Base-by-base conservation (phyloP, 2,888 invertebrate genomes). In the Drosophila paucipuncta region DNA sequence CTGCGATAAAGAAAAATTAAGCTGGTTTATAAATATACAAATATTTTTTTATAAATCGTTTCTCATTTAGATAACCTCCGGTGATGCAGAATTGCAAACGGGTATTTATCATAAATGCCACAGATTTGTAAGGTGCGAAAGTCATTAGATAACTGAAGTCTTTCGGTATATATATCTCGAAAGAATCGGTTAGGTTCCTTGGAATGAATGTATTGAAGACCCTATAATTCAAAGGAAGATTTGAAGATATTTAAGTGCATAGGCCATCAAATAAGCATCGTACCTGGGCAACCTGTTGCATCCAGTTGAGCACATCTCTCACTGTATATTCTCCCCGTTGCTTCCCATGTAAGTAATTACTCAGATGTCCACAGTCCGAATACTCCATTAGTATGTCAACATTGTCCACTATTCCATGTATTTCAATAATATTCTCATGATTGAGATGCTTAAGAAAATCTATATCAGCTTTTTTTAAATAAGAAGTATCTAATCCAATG, bases 21-120 rank as follows among this genome's bases (percentile, higher is more conserved):
- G 5, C 4, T 22, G n/a, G 16, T 39, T 39, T 18, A 37, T n/a
- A 31, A 47, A 10, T 1, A 11, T 16, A 10, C 16, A 10, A 13
- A 35, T 35, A 22, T 31, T 10, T 10, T 4, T 18, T 4, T 30
- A 7, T 10, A 30, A 50, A 30, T 30, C 30, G 31, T 13, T 2
- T 41, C n/a, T n/a, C 4, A n/a, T 41, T 22, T 35, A 33, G 16
- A 9, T 39, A n/a, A 61, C 61, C 61, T 61, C 31, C 9, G 52
- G 61, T 22, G 52, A 13, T 18, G 1, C 6, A 30, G 41, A 41
- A 22, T 33, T 6, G 4, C 35, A 39, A 18, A 0, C 1, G 37
- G 37, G 0, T 16, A 6, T 13, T 35, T 0, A 35, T 11, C 2
- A 28, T 2, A n/a, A 35, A 10, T 4, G 43, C 6, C 28, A 30